These are phyloP conservation scores for Trissonchulus latispiculum DNA, from an alignment of 2,888 invertebrate genomes.

Conservation along the genomic window DNA sequence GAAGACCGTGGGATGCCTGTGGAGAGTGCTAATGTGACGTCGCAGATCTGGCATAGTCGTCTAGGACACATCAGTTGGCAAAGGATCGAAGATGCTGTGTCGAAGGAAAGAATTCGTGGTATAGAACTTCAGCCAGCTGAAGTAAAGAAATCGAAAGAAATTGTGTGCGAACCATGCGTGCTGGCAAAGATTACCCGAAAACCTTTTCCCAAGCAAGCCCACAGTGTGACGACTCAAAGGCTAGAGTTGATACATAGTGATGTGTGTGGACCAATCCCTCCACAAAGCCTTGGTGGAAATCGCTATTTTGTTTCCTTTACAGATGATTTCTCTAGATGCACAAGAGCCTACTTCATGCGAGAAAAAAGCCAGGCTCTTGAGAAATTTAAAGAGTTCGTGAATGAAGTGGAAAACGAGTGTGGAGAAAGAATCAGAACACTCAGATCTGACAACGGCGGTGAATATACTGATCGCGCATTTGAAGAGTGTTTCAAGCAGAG, in stretches of 20 bases:
- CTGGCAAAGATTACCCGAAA: background rate
- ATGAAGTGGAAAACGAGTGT: background rate
- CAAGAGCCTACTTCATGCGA: background rate
- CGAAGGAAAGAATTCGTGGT: background rate
- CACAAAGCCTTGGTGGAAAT: background rate
- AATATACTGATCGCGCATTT: background rate
- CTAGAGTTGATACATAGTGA: background rate
- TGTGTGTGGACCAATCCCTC: background rate
- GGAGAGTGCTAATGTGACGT: background rate
- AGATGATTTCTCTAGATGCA: background rate
- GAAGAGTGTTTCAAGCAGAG: background rate
- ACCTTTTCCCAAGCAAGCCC: background rate
- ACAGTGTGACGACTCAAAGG: background rate
- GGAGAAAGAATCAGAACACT: background rate
- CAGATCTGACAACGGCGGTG: background rate
- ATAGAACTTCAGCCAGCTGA: background rate
- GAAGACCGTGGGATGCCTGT: background rate
- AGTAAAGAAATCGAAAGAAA: background rate
- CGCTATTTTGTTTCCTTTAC: background rate
- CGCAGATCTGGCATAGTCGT: background rate
- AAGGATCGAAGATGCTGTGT: background rate
- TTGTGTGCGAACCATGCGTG: background rate
- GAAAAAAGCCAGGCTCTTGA: background rate
- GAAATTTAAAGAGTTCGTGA: background rate
- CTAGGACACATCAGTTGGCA: background rate